Conservation (phyloP, 2,888 invertebrate species). For the Tiliacea aurago region DNA sequence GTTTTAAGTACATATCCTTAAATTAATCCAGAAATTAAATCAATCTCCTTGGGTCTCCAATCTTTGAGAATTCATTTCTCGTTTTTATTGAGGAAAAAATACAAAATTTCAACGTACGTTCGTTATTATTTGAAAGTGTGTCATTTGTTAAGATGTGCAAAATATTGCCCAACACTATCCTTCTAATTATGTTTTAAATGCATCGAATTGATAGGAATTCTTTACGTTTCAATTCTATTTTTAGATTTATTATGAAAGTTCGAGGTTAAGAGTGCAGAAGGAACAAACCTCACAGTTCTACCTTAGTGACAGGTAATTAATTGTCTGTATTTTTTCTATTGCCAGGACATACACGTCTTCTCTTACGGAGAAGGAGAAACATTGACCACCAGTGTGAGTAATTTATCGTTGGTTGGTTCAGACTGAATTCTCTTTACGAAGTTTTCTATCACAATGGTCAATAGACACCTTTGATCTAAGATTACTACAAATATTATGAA, state of each 20-base stretch:
- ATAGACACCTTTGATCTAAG: not conserved
- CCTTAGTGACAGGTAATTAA: not conserved
- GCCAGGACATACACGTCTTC: not conserved
- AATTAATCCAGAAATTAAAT: not conserved
- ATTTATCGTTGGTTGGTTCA: not conserved
- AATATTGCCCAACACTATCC: slow-evolving; percentile 11
- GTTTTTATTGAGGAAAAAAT: too few relatives aligned
- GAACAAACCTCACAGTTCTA: not conserved
- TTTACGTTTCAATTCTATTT: not conserved
- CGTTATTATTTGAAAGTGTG: slow-evolving; percentile 21
- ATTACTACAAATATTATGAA: not conserved
- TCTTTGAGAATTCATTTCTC: too few relatives aligned
- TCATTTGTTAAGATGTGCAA: slow-evolving; percentile 4
- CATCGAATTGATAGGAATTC: not conserved
- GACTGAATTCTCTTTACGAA: not conserved
- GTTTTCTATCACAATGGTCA: too few relatives aligned
- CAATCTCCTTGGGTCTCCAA: too few relatives aligned
- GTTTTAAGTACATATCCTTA: slow-evolving; percentile 8
- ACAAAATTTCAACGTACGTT: not conserved
- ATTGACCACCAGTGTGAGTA: not conserved
- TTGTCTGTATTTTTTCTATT: not conserved
- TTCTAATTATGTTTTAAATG: slow-evolving; percentile 11
- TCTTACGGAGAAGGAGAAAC: not conserved
- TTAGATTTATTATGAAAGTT: not conserved
- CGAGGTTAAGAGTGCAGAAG: not conserved